phyloP scores from a whole-genome alignment of 2,888 invertebrate species.

The Autographa pulchrina region DNA sequence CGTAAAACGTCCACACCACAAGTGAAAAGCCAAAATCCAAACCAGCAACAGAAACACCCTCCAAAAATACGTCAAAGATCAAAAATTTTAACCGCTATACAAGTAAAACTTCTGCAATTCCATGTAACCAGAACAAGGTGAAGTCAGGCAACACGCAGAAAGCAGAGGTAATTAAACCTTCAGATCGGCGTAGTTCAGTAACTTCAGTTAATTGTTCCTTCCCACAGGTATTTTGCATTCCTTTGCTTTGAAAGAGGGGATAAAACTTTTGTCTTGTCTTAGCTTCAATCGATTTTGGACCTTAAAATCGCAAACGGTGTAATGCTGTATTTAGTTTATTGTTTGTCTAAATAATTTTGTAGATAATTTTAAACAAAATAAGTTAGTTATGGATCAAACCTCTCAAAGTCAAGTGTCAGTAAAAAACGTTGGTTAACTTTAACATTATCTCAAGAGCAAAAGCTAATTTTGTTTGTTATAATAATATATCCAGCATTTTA shows the following conservation, averaged over 20 bases:
- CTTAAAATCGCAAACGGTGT: not conserved
- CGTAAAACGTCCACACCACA: no score
- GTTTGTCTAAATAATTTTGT: no score
- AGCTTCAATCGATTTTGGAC: slow-evolving; percentile 5
- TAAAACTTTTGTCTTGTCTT: slow-evolving; percentile 1
- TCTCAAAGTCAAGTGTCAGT: no score
- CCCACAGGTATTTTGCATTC: slow-evolving; percentile 64
- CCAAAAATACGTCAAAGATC: not conserved
- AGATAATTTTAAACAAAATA: no score
- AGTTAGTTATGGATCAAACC: no score
- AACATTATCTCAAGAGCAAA: no score
- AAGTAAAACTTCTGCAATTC: slow-evolving; percentile 20
- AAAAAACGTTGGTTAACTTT: no score
- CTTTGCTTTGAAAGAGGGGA: slow-evolving; percentile 45
- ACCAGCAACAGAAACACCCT: no score
- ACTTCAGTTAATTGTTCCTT: slow-evolving; percentile 63
- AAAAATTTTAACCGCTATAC: not conserved
- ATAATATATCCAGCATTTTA: no score
- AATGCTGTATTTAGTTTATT: no score
- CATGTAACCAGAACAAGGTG: slow-evolving; percentile 11
- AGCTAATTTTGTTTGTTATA: no score
- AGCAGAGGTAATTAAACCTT: slow-evolving; percentile 66
- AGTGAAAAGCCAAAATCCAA: no score
- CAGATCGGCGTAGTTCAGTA: slow-evolving; percentile 57
- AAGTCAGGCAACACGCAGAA: slow-evolving; percentile 51